These are phyloP conservation scores for Copidosoma aretas DNA, from an alignment of 2,888 invertebrate genomes.

Conservation along the genomic window DNA sequence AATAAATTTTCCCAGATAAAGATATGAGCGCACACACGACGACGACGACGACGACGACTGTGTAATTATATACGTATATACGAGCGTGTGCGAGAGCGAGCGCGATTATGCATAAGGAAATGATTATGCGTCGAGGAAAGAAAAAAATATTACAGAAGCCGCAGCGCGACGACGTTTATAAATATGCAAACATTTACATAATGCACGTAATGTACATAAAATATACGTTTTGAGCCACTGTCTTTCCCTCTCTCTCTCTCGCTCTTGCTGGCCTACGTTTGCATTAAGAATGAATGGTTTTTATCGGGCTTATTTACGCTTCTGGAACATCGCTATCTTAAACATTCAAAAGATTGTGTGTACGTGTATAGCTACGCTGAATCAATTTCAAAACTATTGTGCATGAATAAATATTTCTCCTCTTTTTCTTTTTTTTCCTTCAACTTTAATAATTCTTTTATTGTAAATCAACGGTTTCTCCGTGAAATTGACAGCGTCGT, in stretches of 20 bases:
- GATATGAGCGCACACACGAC: constrained; percentile 16
- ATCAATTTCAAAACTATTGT: neutral
- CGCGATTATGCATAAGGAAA: constrained; percentile 34
- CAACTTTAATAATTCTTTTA: neutral
- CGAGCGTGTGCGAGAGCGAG: neutral
- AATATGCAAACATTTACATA: constrained; percentile 34
- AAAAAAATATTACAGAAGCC: constrained; percentile 35
- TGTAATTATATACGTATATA: neutral
- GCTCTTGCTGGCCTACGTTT: neutral
- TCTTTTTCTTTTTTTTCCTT: neutral
- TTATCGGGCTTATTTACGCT: constrained; percentile 27
- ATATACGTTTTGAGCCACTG: constrained; percentile 31
- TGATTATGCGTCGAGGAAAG: constrained; percentile 30
- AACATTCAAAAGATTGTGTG: constrained; percentile 24
- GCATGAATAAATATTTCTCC: neutral
- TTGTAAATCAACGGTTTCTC: neutral
- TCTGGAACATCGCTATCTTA: constrained; percentile 28
- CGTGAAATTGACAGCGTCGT: neutral
- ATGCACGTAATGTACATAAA: constrained; percentile 35
- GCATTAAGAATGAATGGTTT: constrained; percentile 16
- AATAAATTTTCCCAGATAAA: constrained; percentile 33
- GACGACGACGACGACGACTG: neutral
- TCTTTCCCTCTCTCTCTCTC: neutral
- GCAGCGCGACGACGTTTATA: constrained; percentile 22
- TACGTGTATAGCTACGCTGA: neutral